Evolutionary conservation across 1,140 invertebrate species (phyloP).

Genomic region (Drosophila mayri): DNA sequence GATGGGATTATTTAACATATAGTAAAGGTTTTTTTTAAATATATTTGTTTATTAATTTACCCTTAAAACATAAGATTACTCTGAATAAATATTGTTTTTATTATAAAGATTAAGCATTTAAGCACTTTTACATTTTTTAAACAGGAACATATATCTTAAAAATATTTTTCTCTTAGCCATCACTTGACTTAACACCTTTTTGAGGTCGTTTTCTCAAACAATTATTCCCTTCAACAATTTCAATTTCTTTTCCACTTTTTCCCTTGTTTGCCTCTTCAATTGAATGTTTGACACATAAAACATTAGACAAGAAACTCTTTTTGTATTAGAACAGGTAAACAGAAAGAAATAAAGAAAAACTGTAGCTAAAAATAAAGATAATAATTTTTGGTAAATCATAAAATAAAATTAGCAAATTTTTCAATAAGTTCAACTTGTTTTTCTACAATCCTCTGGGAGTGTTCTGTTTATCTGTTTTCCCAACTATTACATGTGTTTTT

Average conservation of each 20-base stretch:
- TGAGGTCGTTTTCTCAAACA: neutral
- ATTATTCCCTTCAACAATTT: conserved; percentile 50
- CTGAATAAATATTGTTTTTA: neutral
- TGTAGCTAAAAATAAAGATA: neutral
- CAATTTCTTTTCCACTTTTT: conserved; percentile 15
- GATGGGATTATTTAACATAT: neutral
- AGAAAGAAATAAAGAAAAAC: neutral
- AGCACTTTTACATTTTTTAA: neutral
- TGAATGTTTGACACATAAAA: conserved; percentile 75
- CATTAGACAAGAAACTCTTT: conserved; percentile 33
- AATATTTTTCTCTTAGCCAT: neutral
- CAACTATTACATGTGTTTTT: neutral
- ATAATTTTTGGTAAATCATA: neutral
- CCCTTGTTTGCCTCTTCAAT: conserved; percentile 8
- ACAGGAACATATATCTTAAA: neutral
- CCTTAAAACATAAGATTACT: too few relatives aligned
- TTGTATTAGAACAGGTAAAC: conserved; percentile 8
- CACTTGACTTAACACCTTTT: conserved; percentile 20
- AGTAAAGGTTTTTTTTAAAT: neutral
- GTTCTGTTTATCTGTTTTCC: neutral
- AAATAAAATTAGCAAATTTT: too few relatives aligned
- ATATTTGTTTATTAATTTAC: neutral
- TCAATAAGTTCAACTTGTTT: neutral
- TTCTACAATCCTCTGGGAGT: neutral
- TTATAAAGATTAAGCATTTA: neutral